Evolutionary conservation across 1,140 invertebrate genomes (phyloP).

Genomic region (Aphelenchoides fujianensis): DNA sequence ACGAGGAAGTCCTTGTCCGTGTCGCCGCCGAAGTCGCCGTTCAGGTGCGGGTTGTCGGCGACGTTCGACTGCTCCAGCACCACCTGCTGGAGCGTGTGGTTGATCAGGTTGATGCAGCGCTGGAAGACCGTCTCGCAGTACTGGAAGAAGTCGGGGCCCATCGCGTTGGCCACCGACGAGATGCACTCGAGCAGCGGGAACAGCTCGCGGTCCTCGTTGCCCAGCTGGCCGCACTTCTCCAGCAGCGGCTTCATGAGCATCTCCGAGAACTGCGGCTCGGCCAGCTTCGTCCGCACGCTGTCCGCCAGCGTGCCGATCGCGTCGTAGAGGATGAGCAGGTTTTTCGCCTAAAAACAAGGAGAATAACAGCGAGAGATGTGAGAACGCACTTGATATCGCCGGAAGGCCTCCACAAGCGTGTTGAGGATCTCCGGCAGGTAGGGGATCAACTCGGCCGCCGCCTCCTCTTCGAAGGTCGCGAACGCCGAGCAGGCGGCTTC

Average conservation of each 20-base stretch:
- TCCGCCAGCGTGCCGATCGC: constrained; percentile 96
- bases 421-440: constrained; percentile 93
- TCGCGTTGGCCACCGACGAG: constrained; percentile 91
- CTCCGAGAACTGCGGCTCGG: constrained; percentile 91
- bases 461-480: constrained; percentile 96
- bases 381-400: constrained; percentile 72
- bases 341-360: constrained; percentile 85
- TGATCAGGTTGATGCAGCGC: constrained; percentile 88
- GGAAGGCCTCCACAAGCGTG: constrained; percentile 93
- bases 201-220: constrained; percentile 96
- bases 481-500: constrained; percentile 98
- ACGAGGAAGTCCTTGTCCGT: constrained; percentile 98
- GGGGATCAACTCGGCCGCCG: constrained; percentile 93
- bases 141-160: constrained; percentile 92
- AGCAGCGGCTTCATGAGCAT: constrained; percentile 96
- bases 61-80: constrained; percentile 13
- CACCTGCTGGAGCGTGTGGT: constrained; percentile 76
- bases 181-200: constrained; percentile 95
- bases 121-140: constrained; percentile 96
- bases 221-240: constrained; percentile 93
- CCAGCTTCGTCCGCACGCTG: constrained; percentile 91
- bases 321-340: constrained; percentile 94
- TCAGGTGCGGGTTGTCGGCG: constrained; percentile 19
- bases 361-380: constrained; percentile 23
- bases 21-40: constrained; percentile 29